Evolutionary conservation across 1,140 invertebrate species (phyloP).

Genomic region (Teleogryllus occipitalis): DNA sequence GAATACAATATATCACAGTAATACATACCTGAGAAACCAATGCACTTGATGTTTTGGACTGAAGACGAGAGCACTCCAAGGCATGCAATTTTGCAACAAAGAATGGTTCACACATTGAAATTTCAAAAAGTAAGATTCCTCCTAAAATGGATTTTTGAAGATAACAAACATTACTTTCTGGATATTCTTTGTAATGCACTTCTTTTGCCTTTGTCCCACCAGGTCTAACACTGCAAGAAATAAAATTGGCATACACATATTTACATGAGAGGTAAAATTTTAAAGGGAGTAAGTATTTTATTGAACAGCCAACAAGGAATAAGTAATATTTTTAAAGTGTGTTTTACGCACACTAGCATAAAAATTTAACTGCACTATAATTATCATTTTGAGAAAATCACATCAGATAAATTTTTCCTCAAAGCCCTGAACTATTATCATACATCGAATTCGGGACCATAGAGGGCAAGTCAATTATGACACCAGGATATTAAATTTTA

Average conservation of each 20-base stretch:
- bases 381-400: too few species aligned
- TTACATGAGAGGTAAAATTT: too few species aligned
- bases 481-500: too few species aligned
- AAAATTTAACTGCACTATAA: background rate
- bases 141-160: slow-evolving; percentile 61
- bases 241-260: background rate
- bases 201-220: background rate
- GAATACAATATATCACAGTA: background rate
- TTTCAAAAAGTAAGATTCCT: slow-evolving; percentile 59
- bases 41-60: slow-evolving; percentile 43
- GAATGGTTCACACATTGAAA: slow-evolving; percentile 63
- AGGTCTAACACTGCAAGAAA: background rate
- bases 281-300: too few species aligned
- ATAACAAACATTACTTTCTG: slow-evolving; percentile 39
- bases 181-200: background rate
- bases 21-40: slow-evolving; percentile 44
- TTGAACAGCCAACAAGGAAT: too few species aligned
- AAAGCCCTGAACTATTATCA: too few species aligned
- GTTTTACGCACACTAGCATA: background rate
- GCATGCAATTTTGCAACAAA: slow-evolving; percentile 64
- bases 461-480: too few species aligned
- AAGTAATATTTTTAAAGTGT: background rate
- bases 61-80: slow-evolving; percentile 56
- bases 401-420: too few species aligned
- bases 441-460: too few species aligned